These are phyloP conservation scores for Smittia aterrima DNA, from an alignment of 2,888 invertebrate genomes.

Conservation along the genomic window DNA sequence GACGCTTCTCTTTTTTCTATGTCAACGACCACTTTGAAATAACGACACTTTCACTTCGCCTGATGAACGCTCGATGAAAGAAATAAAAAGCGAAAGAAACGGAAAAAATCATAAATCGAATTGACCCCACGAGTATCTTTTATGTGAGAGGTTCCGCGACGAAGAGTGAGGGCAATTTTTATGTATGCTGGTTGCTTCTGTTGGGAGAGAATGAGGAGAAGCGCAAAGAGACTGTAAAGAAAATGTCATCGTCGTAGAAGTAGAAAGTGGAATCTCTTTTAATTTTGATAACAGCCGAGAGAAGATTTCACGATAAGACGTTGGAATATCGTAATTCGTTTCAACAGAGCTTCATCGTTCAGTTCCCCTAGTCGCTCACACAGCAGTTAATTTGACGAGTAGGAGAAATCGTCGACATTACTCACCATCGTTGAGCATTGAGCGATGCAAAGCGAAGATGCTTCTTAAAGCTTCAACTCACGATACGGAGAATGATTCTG, in stretches of 20 bases:
- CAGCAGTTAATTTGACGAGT: neutral
- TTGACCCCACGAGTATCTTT: conserved; percentile 40
- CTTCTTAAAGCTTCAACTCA: neutral
- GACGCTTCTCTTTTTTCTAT: neutral
- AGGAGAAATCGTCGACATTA: neutral
- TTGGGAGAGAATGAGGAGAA: conserved; percentile 3
- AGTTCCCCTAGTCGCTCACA: neutral
- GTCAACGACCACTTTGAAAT: conserved; percentile 37
- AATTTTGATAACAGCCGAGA: conserved; percentile 29
- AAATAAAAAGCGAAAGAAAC: neutral
- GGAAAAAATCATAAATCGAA: conserved; percentile 39
- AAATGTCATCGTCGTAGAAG: neutral
- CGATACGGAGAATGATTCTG: too few relatives aligned
- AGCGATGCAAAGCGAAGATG: neutral
- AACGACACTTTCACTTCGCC: conserved; percentile 37
- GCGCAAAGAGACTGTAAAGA: conserved; percentile 9
- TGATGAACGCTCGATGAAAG: conserved; percentile 25
- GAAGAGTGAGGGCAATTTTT: neutral
- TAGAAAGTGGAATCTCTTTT: conserved; percentile 33
- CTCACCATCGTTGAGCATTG: neutral
- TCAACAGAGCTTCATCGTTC: neutral
- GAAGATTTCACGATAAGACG: conserved; percentile 35
- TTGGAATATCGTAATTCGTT: conserved; percentile 20
- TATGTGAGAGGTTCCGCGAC: conserved; percentile 18
- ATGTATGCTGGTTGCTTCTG: conserved; percentile 13